Conservation (phyloP, 1,140 invertebrate genomes). For the Agrilus planipennis region DNA sequence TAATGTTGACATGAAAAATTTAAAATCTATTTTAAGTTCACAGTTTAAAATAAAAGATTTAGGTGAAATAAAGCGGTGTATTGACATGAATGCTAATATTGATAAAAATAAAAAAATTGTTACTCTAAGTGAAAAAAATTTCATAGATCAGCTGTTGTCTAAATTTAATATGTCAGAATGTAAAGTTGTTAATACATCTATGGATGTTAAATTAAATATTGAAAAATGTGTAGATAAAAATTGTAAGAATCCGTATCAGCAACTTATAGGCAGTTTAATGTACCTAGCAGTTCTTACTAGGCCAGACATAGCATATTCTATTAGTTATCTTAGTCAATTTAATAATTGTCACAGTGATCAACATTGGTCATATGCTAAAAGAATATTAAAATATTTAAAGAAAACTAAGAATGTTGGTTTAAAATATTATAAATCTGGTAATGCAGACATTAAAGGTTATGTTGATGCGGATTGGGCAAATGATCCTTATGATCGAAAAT, state of each 20-base stretch:
- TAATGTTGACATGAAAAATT: too few relatives aligned
- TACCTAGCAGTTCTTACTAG: constrained; percentile 5
- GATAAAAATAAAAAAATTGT: too few relatives aligned
- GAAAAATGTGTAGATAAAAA: too few relatives aligned
- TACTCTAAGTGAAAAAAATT: too few relatives aligned
- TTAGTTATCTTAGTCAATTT: constrained; percentile 6
- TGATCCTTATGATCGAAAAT: constrained; percentile 1
- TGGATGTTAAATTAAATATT: too few relatives aligned
- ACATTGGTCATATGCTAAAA: background rate
- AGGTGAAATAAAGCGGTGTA: too few relatives aligned
- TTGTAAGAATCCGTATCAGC: background rate
- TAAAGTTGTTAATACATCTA: too few relatives aligned
- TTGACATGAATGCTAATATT: too few relatives aligned
- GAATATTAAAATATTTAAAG: constrained; percentile 13
- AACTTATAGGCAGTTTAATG: constrained; percentile 5
- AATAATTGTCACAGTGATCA: background rate
- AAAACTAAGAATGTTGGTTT: constrained; percentile 4
- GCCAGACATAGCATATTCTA: constrained; percentile 3
- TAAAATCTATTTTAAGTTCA: too few relatives aligned
- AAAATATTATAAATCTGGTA: background rate
- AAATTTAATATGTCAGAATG: too few relatives aligned
- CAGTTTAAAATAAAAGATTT: too few relatives aligned
- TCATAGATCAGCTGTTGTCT: too few relatives aligned
- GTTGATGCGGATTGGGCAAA: constrained; percentile 4
- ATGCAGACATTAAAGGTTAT: background rate